Evolutionary conservation across 2,888 invertebrate genomes (phyloP).

Genomic region (Myathropa florea): DNA sequence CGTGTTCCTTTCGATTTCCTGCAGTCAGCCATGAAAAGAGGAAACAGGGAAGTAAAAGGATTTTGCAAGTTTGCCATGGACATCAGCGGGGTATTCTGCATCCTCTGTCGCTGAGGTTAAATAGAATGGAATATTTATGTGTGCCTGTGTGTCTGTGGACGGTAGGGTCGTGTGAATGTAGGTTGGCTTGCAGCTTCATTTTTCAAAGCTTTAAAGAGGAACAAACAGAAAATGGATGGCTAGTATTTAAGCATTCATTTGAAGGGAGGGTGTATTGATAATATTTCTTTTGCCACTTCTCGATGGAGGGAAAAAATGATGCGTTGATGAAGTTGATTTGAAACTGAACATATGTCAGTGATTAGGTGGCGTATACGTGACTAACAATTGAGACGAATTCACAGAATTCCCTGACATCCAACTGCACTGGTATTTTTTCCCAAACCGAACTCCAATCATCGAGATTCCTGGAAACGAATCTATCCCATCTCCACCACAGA

Average conservation of each 20-base stretch:
- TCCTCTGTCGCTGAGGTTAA: slow-evolving; percentile 39
- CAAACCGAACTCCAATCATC: too few species aligned
- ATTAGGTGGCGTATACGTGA: slow-evolving; percentile 19
- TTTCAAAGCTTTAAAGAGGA: slow-evolving; percentile 25
- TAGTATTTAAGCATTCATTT: background rate
- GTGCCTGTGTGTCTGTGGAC: background rate
- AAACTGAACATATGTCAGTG: background rate
- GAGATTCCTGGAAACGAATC: too few species aligned
- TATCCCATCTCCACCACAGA: too few species aligned
- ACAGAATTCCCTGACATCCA: too few species aligned
- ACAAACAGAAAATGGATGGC: background rate
- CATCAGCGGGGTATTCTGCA: slow-evolving; percentile 18
- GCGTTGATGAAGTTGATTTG: too few species aligned
- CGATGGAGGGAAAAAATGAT: too few species aligned
- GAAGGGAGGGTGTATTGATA: background rate
- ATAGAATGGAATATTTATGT: slow-evolving; percentile 25
- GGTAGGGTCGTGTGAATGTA: background rate
- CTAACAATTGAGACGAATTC: background rate
- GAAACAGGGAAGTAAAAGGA: background rate
- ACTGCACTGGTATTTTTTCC: too few species aligned
- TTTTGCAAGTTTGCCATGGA: slow-evolving; percentile 36
- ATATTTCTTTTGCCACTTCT: background rate
- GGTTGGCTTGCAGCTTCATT: background rate
- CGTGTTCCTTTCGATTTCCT: slow-evolving; percentile 15
- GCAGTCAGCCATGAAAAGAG: slow-evolving; percentile 15